Evolutionary conservation across 2,797 vertebrate species (phyloP).

Genomic region (Schizopygopsis pylzovi): DNA sequence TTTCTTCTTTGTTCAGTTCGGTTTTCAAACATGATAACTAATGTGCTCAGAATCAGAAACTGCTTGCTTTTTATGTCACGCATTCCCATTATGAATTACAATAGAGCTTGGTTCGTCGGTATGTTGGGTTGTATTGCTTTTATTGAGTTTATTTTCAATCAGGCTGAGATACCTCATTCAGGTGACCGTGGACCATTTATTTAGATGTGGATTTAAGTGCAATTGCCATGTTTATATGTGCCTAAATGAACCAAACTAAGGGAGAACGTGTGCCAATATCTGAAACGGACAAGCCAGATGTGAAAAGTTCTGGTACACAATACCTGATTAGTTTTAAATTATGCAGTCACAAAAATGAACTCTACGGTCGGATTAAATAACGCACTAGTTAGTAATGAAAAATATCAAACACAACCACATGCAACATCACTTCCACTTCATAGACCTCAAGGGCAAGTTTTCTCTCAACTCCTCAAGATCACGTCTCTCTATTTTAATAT

Average conservation of each 20-base stretch:
- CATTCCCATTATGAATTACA: neutral
- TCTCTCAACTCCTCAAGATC: neutral
- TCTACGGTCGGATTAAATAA: neutral
- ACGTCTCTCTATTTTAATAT: constrained; percentile 35
- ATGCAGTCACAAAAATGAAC: neutral
- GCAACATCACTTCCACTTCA: neutral
- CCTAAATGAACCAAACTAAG: neutral
- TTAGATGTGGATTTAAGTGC: neutral
- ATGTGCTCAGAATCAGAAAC: neutral
- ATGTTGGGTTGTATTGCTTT: neutral
- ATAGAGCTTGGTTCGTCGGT: neutral
- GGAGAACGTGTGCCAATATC: neutral
- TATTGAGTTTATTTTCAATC: neutral
- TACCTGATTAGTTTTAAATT: neutral
- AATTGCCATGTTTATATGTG: neutral
- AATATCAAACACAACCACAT: constrained; percentile 5
- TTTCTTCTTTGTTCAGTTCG: neutral
- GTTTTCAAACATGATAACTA: neutral
- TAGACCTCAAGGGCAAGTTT: constrained; percentile 4
- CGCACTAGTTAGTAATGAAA: neutral
- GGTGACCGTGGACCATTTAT: neutral
- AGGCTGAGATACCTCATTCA: neutral
- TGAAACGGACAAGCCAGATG: neutral
- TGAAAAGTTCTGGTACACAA: neutral
- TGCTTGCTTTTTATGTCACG: neutral